phyloP scores from a whole-genome alignment of 2,797 vertebrate genomes.

The Artibeus lituratus region DNA sequence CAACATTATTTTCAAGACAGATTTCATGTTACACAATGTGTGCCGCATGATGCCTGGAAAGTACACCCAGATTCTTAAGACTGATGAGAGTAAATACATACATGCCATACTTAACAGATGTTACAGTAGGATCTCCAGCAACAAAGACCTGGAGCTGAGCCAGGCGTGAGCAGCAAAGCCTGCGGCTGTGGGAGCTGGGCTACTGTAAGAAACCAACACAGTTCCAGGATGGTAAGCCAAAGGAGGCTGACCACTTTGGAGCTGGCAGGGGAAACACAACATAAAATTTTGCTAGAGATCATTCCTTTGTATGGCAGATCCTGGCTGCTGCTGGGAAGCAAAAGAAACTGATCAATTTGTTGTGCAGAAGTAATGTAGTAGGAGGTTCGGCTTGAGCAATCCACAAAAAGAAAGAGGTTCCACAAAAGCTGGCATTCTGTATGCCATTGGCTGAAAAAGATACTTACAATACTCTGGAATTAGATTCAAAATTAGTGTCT shows the following conservation, averaged over 20 bases:
- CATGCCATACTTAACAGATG: constrained; percentile 50
- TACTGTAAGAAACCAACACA: not conserved
- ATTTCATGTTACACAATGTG: not conserved
- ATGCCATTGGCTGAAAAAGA: not conserved
- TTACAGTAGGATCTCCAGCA: constrained; percentile 56
- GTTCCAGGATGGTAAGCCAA: constrained; percentile 27
- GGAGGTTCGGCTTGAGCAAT: constrained; percentile 33
- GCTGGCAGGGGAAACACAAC: constrained; percentile 34
- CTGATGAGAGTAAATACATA: constrained; percentile 21
- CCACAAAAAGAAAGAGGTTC: constrained; percentile 29
- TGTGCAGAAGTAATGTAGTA: constrained; percentile 40
- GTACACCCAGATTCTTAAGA: constrained; percentile 13
- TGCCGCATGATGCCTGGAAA: not conserved
- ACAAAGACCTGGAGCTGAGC: constrained; percentile 59
- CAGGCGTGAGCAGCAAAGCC: constrained; percentile 26
- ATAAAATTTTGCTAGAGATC: constrained; percentile 48
- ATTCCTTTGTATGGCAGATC: constrained; percentile 41
- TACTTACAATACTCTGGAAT: not conserved
- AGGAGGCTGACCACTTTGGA: constrained; percentile 56
- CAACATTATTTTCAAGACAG: not conserved
- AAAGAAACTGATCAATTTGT: constrained; percentile 51
- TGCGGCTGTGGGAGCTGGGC: not conserved
- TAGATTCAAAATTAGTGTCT: not conserved
- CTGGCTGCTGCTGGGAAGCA: constrained; percentile 48
- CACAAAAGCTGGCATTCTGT: not conserved